Conservation (phyloP, 2,113 vertebrate species). For the Trinectes maculatus region DNA sequence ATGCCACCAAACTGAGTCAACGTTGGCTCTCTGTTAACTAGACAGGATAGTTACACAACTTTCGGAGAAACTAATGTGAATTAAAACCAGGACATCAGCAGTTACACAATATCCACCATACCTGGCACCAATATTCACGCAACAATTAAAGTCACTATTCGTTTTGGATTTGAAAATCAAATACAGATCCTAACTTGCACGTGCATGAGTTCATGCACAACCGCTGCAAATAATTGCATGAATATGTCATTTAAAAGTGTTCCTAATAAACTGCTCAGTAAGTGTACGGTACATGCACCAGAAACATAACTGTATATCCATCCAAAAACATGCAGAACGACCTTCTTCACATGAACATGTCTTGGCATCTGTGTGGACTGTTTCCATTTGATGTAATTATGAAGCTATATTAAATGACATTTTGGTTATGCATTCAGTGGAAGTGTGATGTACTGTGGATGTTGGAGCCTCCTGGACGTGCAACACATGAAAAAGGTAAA, state of each 20-base stretch:
- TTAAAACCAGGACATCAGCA: neutral
- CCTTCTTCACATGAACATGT: too few species aligned
- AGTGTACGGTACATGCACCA: neutral
- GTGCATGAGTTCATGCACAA: neutral
- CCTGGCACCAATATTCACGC: neutral
- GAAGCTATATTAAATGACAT: neutral
- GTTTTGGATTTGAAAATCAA: neutral
- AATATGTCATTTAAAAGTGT: neutral
- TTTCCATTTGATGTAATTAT: slow-evolving; percentile 1
- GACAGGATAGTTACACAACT: too few species aligned
- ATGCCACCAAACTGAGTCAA: too few species aligned
- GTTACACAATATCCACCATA: neutral
- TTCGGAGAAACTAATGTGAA: too few species aligned
- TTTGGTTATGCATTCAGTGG: neutral
- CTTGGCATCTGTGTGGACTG: neutral
- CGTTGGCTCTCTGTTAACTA: too few species aligned
- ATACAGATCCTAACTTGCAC: neutral
- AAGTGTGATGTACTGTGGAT: neutral
- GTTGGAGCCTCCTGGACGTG: neutral
- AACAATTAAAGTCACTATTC: neutral
- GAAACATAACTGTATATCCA: neutral
- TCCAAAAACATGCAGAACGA: neutral
- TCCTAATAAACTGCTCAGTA: neutral
- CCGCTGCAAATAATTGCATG: neutral
- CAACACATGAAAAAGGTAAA: neutral